Evolutionary conservation across 2,888 invertebrate genomes (phyloP).

Genomic region (Rotaria magnacalcarata): DNA sequence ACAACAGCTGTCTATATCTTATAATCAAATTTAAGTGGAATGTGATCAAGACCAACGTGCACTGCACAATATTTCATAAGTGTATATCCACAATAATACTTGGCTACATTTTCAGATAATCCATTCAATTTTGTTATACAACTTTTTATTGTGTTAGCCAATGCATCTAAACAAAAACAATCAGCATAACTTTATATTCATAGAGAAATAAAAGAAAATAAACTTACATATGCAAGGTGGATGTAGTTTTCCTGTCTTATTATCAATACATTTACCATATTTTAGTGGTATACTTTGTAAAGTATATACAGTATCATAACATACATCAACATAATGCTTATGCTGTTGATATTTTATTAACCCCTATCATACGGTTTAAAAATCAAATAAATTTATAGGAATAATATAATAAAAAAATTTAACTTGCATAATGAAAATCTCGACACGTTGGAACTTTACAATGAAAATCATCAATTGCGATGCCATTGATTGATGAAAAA

Average conservation of each 20-base stretch:
- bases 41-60: background rate
- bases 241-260: background rate
- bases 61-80: slow-evolving; percentile 9
- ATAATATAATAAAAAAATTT: background rate
- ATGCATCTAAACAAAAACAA: background rate
- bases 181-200: background rate
- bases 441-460: slow-evolving; percentile 3
- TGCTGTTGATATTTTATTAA: background rate
- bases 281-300: background rate
- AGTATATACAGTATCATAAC: background rate
- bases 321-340: background rate
- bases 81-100: background rate
- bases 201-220: background rate
- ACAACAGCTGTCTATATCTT: too few relatives aligned
- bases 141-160: background rate
- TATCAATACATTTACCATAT: slow-evolving; percentile 3
- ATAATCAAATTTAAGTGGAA: background rate
- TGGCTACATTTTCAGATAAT: background rate
- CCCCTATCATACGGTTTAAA: background rate
- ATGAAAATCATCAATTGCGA: background rate
- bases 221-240: background rate
- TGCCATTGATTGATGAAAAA: background rate
- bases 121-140: background rate
- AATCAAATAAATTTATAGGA: too few relatives aligned
- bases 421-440: slow-evolving; percentile 4